Percentiles rank a stretch among this genome's conserved stretches.
Conservation (phyloP, 2,888 invertebrate genomes). For the Apoda limacodes region DNA sequence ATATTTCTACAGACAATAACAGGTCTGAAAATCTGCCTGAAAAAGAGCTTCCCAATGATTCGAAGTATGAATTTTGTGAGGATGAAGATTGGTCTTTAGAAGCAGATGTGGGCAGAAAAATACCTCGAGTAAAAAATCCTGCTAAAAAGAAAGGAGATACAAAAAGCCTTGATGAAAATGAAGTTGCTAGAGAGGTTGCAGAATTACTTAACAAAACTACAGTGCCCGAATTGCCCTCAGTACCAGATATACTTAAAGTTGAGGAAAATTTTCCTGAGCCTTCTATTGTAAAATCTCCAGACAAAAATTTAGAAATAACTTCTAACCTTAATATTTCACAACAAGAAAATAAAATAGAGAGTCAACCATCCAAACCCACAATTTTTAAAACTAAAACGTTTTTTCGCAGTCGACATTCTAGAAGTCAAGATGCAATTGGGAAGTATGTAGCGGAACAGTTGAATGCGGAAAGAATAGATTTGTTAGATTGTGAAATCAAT, state of each 20-base stretch:
- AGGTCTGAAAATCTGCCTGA: slow-evolving; percentile 28
- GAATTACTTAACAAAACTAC: slow-evolving; percentile 72
- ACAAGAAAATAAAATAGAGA: slow-evolving; percentile 11
- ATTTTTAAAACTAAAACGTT: slow-evolving; percentile 67
- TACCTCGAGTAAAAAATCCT: slow-evolving; percentile 70
- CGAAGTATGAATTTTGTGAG: slow-evolving; percentile 85
- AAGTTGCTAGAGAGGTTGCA: slow-evolving; percentile 69
- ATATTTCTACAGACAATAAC: slow-evolving; percentile 31
- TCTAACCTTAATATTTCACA: slow-evolving; percentile 22
- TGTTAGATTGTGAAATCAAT: slow-evolving; percentile 48
- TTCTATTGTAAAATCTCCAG: slow-evolving; percentile 57
- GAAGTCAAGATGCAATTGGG: slow-evolving; percentile 65
- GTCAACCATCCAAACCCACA: slow-evolving; percentile 44
- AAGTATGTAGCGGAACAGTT: slow-evolving; percentile 65
- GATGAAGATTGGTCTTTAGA: slow-evolving; percentile 74
- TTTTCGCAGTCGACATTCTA: slow-evolving; percentile 66
- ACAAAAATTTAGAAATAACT: slow-evolving; percentile 36
- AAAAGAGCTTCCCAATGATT: slow-evolving; percentile 60
- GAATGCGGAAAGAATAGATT: slow-evolving; percentile 56
- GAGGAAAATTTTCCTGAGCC: slow-evolving; percentile 72
- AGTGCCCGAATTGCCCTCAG: slow-evolving; percentile 67
- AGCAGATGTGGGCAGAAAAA: slow-evolving; percentile 71
- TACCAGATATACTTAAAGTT: slow-evolving; percentile 59
- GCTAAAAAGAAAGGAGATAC: slow-evolving; percentile 47
- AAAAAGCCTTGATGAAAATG: slow-evolving; percentile 55